Conservation (phyloP, 2,888 invertebrate species). For the Drosophila birchii region DNA sequence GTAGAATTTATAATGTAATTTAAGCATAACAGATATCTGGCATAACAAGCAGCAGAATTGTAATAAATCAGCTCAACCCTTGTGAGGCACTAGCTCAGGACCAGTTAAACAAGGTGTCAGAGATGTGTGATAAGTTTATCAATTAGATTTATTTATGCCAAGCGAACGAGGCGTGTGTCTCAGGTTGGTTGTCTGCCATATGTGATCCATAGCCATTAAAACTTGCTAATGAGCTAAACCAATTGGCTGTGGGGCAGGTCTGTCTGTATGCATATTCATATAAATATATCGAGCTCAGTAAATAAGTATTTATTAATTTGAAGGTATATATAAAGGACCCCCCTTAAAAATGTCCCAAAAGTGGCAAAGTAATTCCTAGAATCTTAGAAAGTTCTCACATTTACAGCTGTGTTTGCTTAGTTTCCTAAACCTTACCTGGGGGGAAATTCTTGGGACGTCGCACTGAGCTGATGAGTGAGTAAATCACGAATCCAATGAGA, state of each 20-base stretch:
- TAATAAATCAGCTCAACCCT: slow-evolving; percentile 27
- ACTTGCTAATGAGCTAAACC: slow-evolving; percentile 31
- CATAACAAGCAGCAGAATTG: slow-evolving; percentile 13
- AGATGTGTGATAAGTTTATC: slow-evolving; percentile 54
- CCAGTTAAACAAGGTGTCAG: slow-evolving; percentile 46
- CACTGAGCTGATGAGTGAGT: slow-evolving; percentile 67
- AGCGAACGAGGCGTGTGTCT: slow-evolving; percentile 11
- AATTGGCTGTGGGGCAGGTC: slow-evolving; percentile 33
- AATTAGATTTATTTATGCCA: slow-evolving; percentile 53
- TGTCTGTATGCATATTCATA: not conserved
- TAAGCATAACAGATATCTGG: slow-evolving; percentile 14
- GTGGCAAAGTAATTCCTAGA: not conserved
- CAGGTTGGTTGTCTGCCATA: slow-evolving; percentile 1
- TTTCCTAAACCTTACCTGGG: slow-evolving; percentile 74
- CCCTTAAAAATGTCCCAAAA: too few relatives aligned
- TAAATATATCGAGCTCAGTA: not conserved
- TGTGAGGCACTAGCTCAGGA: slow-evolving; percentile 22
- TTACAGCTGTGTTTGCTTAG: not conserved
- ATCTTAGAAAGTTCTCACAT: not conserved
- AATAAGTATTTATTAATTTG: too few relatives aligned
- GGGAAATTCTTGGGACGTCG: slow-evolving; percentile 80
- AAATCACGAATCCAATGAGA: slow-evolving; percentile 66
- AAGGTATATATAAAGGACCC: not conserved
- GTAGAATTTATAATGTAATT: not conserved
- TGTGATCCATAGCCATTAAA: slow-evolving; percentile 43